Evolutionary conservation across 2,888 invertebrate species (phyloP).

Genomic region (Alcis repandata): DNA sequence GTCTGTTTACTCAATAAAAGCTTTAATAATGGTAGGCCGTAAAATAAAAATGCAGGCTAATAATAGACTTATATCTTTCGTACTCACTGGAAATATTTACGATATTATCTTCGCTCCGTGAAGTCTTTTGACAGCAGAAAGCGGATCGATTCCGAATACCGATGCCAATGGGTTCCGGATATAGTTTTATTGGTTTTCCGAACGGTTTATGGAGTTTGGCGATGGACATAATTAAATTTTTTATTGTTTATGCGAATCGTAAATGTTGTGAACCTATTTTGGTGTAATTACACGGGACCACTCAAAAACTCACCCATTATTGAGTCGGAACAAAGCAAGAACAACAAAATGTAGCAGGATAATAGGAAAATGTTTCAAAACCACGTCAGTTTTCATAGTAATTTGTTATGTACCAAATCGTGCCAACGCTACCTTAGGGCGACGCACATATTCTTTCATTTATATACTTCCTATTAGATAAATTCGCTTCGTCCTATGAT

Average conservation of each 20-base stretch:
- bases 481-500: neutral
- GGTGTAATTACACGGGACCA: no score
- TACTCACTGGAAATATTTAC: constrained; percentile 37
- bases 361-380: no score
- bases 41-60: constrained; percentile 46
- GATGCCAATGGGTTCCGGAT: constrained; percentile 10
- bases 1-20: constrained; percentile 59
- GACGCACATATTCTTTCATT: no score
- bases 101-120: constrained; percentile 29
- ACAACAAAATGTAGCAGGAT: no score
- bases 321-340: no score
- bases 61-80: constrained; percentile 36
- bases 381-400: no score
- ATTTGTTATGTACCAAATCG: no score
- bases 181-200: constrained; percentile 18
- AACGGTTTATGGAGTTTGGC: neutral
- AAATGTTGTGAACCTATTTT: no score
- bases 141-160: constrained; percentile 9
- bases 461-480: neutral
- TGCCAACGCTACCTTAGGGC: no score
- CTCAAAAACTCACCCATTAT: no score
- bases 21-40: constrained; percentile 45
- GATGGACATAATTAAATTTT: neutral
- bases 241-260: neutral
- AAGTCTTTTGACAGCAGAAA: constrained; percentile 43